A percentile compares a stretch with the other conserved stretches of the same genome.
Conservation (phyloP, 2,888 invertebrate genomes). For the Sthenelais limicola region DNA sequence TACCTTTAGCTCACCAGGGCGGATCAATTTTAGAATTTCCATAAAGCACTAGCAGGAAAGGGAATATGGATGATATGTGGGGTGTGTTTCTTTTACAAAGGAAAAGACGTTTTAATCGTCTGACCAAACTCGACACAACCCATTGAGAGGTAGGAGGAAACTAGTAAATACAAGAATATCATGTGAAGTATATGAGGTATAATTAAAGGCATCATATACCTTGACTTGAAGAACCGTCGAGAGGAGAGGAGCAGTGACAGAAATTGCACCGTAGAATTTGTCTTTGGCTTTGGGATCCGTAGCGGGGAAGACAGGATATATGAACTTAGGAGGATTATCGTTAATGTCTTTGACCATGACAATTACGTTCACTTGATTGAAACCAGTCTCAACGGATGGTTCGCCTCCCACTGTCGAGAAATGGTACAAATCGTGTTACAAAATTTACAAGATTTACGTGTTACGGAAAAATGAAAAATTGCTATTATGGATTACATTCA, state of each 20-base stretch:
- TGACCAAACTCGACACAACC: too few relatives aligned
- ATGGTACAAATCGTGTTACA: neutral
- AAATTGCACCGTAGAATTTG: conserved; percentile 84
- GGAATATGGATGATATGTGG: too few relatives aligned
- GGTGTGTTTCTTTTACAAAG: too few relatives aligned
- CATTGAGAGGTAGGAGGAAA: neutral
- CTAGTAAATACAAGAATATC: neutral
- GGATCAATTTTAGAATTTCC: too few relatives aligned
- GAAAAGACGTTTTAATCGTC: too few relatives aligned
- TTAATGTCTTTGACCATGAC: conserved; percentile 90
- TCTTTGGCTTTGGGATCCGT: conserved; percentile 17
- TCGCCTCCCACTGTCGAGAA: neutral
- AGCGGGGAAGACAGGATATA: conserved; percentile 78
- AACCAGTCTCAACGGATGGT: conserved; percentile 74
- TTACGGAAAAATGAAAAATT: neutral
- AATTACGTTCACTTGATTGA: conserved; percentile 77
- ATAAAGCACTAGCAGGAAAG: too few relatives aligned
- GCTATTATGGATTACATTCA: neutral
- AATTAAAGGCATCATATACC: too few relatives aligned
- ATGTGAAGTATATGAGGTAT: neutral
- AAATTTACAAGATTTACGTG: too few relatives aligned
- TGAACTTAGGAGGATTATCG: conserved; percentile 89
- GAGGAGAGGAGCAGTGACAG: conserved; percentile 80
- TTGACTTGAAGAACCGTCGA: conserved; percentile 85
- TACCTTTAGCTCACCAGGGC: too few relatives aligned